Base-by-base conservation (phyloP, 1,140 invertebrate genomes). In the Leucophenga varia region DNA sequence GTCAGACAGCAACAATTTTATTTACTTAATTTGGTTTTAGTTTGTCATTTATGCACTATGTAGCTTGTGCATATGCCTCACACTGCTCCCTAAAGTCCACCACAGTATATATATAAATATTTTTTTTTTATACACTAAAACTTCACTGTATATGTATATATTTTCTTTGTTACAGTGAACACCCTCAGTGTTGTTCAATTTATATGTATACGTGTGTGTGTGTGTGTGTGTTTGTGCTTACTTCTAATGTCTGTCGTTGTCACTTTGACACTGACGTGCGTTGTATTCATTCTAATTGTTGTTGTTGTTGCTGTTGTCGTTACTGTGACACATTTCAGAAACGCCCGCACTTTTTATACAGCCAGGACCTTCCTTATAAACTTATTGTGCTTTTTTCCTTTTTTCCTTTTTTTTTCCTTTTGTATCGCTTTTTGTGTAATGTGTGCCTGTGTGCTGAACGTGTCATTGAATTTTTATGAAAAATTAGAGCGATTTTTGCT, bases 1-100 rank as follows among this genome's bases (percentile, higher is more conserved):
- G n/a, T n/a, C 63, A 61, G 61, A 63, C 56, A 51, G 52, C 63
- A 67, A 67, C 63, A 67, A 67, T 67, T 67, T 67, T 67, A 67
- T 67, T 67, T 67, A 67, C 63, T 67, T 67, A 67, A 67, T 67
- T 67, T 67, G 63, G 63, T 63, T 67, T 67, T 67, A 67, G 63
- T 67, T 67, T 67, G 63, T 67, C 63, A 67, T 67, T 67, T 67
- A 67, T 67, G 67, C 67, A 67, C n/a, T n/a, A n/a, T n/a, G n/a
- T n/a, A n/a, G n/a, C 63, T 67, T 67, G 63, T 63, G 47, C 61
- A 61, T 56, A 54, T 58, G 49, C 41, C 35, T 44, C 16, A 28
- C 52, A 49, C 5, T 10, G 38, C 51, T 52, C 43, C 43, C 40
- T 40, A n/a, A n/a, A 41, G 46, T 43, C 43, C 35, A 30, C 21